Percentiles rank a stretch among this genome's conserved stretches.
phyloP scores from a whole-genome alignment of 2,888 invertebrate species.

The Helobdella robusta region DNA sequence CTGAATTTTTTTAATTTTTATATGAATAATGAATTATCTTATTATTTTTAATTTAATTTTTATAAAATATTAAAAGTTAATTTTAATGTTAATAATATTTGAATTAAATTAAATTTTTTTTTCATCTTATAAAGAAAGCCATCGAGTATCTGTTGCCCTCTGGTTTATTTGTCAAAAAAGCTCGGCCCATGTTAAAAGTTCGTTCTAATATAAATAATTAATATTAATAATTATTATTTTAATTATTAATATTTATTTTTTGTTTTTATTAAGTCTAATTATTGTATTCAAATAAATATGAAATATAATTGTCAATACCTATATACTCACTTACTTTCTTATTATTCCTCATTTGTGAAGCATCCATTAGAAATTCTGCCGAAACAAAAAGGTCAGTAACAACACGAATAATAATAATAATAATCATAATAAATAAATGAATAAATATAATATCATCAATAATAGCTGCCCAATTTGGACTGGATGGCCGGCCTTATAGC shows the following conservation, averaged over 20 bases:
- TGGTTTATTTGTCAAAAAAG: constrained; percentile 71
- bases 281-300: not conserved
- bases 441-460: not conserved
- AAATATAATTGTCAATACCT: not conserved
- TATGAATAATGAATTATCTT: not conserved
- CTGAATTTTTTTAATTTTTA: not conserved
- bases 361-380: constrained; percentile 64
- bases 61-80: not conserved
- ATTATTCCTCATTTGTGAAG: constrained; percentile 33
- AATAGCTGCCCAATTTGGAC: constrained; percentile 64
- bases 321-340: too few relatives aligned
- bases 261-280: not conserved
- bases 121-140: constrained; percentile 56
- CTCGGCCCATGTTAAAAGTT: constrained; percentile 74
- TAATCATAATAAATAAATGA: too few relatives aligned
- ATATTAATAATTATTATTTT: not conserved
- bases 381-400: constrained; percentile 41
- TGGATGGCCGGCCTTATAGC: constrained; percentile 79
- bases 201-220: not conserved
- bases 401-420: too few relatives aligned
- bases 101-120: not conserved
- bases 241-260: not conserved
- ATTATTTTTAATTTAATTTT: not conserved
- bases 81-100: not conserved
- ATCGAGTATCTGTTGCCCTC: constrained; percentile 92